These are phyloP conservation scores for Heliconius ethilla DNA, from an alignment of 2,888 invertebrate species.

Conservation along the genomic window DNA sequence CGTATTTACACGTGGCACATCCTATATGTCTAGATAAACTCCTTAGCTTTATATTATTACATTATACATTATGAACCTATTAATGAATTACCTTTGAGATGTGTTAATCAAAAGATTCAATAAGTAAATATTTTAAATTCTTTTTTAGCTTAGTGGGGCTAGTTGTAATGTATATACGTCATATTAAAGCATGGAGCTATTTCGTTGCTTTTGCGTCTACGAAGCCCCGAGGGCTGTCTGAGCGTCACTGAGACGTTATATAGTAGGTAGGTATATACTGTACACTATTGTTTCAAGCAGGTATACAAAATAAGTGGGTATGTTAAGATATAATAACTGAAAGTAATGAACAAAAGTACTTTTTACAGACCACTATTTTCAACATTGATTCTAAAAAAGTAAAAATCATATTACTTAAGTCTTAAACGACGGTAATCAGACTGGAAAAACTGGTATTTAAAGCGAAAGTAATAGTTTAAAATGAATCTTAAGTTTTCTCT, in stretches of 20 bases:
- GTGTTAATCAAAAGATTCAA: neutral
- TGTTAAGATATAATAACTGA: neutral
- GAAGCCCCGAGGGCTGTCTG: constrained; percentile 21
- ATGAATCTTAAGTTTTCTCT: neutral
- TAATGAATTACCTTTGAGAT: neutral
- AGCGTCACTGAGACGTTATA: neutral
- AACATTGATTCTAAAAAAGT: neutral
- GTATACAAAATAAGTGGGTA: neutral
- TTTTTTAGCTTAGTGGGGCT: neutral
- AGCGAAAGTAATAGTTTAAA: constrained; percentile 4
- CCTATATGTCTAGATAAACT: too few relatives aligned
- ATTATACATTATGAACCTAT: too few relatives aligned
- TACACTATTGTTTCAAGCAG: neutral
- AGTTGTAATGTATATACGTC: constrained; percentile 7
- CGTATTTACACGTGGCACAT: too few relatives aligned
- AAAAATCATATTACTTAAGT: too few relatives aligned
- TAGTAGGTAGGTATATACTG: too few relatives aligned
- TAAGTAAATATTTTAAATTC: neutral
- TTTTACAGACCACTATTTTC: neutral
- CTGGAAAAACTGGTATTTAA: constrained; percentile 10
- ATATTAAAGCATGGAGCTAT: neutral
- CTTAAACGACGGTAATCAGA: neutral
- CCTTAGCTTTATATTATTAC: too few relatives aligned
- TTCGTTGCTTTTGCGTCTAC: neutral
- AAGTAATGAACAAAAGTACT: too few relatives aligned